phyloP scores from a whole-genome alignment of 1,140 invertebrate genomes.

The Aphelinus certus region DNA sequence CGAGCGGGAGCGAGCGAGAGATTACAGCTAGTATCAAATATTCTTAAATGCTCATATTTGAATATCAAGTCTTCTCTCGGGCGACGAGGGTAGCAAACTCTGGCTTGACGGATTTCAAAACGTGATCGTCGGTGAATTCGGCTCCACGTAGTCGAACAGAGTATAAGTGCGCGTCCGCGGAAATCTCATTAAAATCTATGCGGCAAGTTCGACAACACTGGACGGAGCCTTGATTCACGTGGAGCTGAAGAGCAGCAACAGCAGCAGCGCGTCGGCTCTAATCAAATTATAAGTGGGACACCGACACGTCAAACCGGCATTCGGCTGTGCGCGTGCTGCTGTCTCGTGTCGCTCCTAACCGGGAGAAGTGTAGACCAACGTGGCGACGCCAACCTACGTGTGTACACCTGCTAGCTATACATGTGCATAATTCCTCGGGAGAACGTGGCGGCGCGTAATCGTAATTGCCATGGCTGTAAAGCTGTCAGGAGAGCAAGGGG shows the following conservation, averaged over 20 bases:
- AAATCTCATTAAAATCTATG: slow-evolving; percentile 53
- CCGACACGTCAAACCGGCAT: slow-evolving; percentile 29
- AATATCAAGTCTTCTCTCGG: too few species aligned
- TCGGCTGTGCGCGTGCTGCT: slow-evolving; percentile 36
- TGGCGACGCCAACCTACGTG: background rate
- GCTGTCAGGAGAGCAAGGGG: slow-evolving; percentile 16
- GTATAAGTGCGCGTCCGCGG: slow-evolving; percentile 22
- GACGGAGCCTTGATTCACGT: slow-evolving; percentile 18
- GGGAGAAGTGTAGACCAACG: too few species aligned
- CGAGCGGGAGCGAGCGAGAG: too few species aligned
- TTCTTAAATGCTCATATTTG: too few species aligned
- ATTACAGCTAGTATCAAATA: too few species aligned
- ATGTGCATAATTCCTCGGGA: slow-evolving; percentile 11
- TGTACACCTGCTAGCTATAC: slow-evolving; percentile 2
- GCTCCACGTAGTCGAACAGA: too few species aligned
- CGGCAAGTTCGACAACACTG: slow-evolving; percentile 14
- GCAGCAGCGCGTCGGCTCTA: slow-evolving; percentile 36
- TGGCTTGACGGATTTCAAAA: slow-evolving; percentile 15
- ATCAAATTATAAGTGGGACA: slow-evolving; percentile 51
- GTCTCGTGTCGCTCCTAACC: slow-evolving; percentile 18
- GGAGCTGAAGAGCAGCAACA: background rate
- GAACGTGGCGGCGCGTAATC: slow-evolving; percentile 8
- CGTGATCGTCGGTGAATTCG: too few species aligned
- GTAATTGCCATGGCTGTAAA: slow-evolving; percentile 33
- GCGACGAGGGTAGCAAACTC: background rate